Evolutionary conservation across 1,140 invertebrate species (phyloP), one percentile per base, ranked within the genome.

Genomic region (Drosophila quadrilineata): DNA sequence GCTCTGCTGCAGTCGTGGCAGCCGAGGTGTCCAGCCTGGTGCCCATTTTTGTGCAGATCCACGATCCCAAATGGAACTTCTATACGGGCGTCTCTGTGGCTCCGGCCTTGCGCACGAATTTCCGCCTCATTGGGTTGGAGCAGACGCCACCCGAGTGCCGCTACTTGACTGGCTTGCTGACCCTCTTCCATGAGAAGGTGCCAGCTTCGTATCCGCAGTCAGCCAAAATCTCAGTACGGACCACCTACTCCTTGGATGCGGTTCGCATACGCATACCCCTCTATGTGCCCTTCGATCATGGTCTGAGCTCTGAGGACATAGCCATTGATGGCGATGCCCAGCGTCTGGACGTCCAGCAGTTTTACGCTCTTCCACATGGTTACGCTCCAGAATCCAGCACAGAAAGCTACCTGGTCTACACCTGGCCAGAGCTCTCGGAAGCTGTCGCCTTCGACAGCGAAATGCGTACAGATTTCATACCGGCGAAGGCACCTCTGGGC

Each of bases 81-180:
- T 98, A 95, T 90, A 90, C 94, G 28, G 97, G 97, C 17, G 92
- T 95, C 6, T 94, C 93, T 76, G 93, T 96, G 87, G 93, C 94
- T 40, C 93, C 92, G 80, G 94, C 94, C 41, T 91, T 94, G 5
- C 92, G 94, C 63, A 94, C 94, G 17, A 94, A 94, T 82, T 97
- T 96, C 90, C 95, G 98, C 77, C 96, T 98, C 92, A 94, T 97
- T 56, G 96, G 98, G 87, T 91, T 98, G 29, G 94, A 94, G 80
- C 93, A 93, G 75, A 92, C 95, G 53, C 96, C 96, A n/a, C 91
- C 92, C 29, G 94, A 96, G 73, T 97, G 94, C 77, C 94, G 93
- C 60, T 95, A 98, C 91, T 91, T 98, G 0, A 94, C 94, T 76
- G 95, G 95, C 0, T 90, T 96, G 41, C 89, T 96, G 26, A 93